Percentiles rank a stretch among this genome's conserved stretches.
Evolutionary conservation across 2,797 vertebrate genomes (phyloP).

Genomic region (Molossus alvarezi): DNA sequence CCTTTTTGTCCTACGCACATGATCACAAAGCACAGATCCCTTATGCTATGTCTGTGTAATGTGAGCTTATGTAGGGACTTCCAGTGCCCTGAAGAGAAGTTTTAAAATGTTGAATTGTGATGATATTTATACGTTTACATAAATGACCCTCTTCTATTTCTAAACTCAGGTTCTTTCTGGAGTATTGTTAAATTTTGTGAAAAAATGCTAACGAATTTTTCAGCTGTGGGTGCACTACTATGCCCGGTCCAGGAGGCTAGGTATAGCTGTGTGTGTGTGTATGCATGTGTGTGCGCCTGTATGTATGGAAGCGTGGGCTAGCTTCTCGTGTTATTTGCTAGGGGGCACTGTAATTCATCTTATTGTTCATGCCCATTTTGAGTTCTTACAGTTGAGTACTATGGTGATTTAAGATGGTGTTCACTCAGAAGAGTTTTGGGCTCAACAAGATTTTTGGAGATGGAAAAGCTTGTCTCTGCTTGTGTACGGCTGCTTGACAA

Average conservation of each 20-base stretch:
- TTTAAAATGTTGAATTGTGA: slow-evolving; percentile 6
- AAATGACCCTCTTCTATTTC: slow-evolving; percentile 18
- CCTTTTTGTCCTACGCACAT: background rate
- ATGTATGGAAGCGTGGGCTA: background rate
- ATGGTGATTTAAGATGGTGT: background rate
- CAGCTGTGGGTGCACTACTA: background rate
- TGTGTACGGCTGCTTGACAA: slow-evolving; percentile 61
- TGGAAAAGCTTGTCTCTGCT: background rate
- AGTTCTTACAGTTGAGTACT: background rate
- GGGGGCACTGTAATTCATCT: background rate
- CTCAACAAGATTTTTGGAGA: background rate
- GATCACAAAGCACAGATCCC: background rate
- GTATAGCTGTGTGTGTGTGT: background rate
- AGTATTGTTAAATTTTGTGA: slow-evolving; percentile 11
- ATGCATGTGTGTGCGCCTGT: background rate
- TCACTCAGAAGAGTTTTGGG: background rate
- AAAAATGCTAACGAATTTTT: background rate
- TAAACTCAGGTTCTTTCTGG: slow-evolving; percentile 9
- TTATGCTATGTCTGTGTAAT: background rate
- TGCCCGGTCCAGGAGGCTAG: background rate
- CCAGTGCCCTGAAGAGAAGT: background rate
- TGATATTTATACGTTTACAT: background rate
- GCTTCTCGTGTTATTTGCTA: background rate
- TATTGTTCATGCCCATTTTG: background rate
- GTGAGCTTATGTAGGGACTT: background rate